phyloP scores from a whole-genome alignment of 2,113 vertebrate genomes.

The Thalassarche chlororhynchos region DNA sequence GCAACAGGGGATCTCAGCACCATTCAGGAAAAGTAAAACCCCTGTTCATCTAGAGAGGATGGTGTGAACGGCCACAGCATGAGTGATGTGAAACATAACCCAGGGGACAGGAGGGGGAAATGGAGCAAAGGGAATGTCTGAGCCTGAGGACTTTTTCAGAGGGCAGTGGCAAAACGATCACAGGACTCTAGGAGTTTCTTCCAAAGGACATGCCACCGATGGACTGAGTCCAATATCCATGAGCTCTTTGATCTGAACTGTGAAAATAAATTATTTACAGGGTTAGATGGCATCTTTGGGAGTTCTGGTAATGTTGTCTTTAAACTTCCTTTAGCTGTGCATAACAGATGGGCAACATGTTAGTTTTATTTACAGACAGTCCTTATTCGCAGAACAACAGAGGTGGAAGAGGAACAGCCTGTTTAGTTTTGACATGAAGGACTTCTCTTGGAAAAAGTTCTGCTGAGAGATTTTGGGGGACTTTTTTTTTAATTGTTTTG shows the following conservation, averaged over 20 bases:
- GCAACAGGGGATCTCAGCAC: not conserved
- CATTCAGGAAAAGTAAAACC: not conserved
- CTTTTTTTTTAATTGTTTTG: not conserved
- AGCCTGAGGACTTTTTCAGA: not conserved
- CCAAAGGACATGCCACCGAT: not conserved
- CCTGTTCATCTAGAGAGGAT: not conserved
- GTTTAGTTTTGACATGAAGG: not conserved
- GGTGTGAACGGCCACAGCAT: not conserved
- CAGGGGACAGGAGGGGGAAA: not conserved
- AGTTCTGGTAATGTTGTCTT: slow-evolving; percentile 13
- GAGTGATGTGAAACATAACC: not conserved
- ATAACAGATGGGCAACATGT: not conserved
- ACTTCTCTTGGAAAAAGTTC: slow-evolving; percentile 7
- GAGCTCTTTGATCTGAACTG: slow-evolving; percentile 30
- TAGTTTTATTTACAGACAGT: not conserved
- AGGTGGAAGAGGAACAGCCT: not conserved
- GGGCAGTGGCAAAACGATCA: not conserved
- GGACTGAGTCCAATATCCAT: not conserved
- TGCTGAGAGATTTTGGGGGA: not conserved
- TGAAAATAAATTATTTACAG: slow-evolving; percentile 33
- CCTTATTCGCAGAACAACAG: not conserved
- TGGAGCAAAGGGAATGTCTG: not conserved
- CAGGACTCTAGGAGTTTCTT: not conserved
- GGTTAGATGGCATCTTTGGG: slow-evolving; percentile 7
- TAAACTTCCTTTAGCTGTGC: slow-evolving; percentile 5